Evolutionary conservation across 2,797 vertebrate species (phyloP).

Genomic region (Pangasius sanitwongsei): DNA sequence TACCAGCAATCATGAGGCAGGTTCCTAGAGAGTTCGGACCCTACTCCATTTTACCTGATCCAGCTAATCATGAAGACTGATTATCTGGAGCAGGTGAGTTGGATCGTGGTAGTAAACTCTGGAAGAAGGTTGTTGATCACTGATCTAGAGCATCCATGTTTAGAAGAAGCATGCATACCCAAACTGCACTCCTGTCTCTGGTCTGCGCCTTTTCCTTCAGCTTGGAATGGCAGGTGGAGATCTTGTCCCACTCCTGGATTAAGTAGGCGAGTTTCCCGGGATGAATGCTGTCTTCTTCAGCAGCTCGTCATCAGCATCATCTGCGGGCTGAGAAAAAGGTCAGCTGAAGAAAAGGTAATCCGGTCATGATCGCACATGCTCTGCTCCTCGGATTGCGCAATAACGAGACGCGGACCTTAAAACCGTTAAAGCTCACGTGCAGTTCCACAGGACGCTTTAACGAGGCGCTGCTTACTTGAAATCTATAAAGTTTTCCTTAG

Average conservation of each 20-base stretch:
- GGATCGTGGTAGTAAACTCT: not conserved
- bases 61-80: not conserved
- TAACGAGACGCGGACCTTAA: not conserved
- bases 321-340: conserved; percentile 33
- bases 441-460: not conserved
- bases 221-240: conserved; percentile 45
- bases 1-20: not conserved
- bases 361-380: conserved; percentile 55
- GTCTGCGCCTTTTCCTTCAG: conserved; percentile 64
- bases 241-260: conserved; percentile 53
- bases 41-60: not conserved
- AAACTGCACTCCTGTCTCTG: conserved; percentile 66
- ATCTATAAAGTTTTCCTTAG: conserved; percentile 7
- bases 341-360: conserved; percentile 67
- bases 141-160: not conserved
- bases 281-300: conserved; percentile 57
- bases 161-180: conserved; percentile 66
- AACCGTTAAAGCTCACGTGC: not conserved
- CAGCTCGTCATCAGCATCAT: conserved; percentile 56
- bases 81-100: not conserved
- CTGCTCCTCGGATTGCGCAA: conserved; percentile 10
- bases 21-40: not conserved
- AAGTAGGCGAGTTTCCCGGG: conserved; percentile 55
- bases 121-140: not conserved
- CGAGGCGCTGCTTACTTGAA: too few relatives aligned